These are phyloP conservation scores for Cyaniris semiargus DNA, from an alignment of 2,888 invertebrate species.

Conservation along the genomic window DNA sequence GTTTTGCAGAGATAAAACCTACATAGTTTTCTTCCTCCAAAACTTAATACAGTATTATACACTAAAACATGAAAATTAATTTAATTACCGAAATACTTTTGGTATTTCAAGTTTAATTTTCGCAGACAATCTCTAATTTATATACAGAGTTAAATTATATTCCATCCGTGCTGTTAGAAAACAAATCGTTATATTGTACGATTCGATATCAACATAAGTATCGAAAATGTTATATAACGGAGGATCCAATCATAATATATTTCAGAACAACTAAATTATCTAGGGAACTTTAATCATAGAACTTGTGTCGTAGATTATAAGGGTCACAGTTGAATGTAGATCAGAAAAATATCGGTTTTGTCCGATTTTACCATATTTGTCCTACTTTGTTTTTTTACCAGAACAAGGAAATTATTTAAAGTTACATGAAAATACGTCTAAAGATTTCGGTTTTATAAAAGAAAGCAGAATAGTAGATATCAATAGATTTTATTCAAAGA, in stretches of 20 bases:
- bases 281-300: background rate
- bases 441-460: background rate
- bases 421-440: background rate
- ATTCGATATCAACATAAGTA: no score
- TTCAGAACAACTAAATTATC: background rate
- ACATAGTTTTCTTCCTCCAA: no score
- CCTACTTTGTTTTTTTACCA: background rate
- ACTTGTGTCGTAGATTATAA: background rate
- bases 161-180: no score
- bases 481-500: background rate
- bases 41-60: no score
- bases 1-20: no score
- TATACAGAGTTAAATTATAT: no score
- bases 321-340: background rate
- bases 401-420: background rate
- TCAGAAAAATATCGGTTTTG: background rate
- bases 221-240: background rate
- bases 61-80: no score
- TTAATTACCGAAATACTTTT: no score
- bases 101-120: no score
- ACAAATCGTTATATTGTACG: no score
- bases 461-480: background rate
- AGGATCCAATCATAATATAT: background rate
- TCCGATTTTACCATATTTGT: background rate
- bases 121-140: no score